Conservation (phyloP, 2,113 vertebrate genomes). For the Capreolus pygargus region DNA sequence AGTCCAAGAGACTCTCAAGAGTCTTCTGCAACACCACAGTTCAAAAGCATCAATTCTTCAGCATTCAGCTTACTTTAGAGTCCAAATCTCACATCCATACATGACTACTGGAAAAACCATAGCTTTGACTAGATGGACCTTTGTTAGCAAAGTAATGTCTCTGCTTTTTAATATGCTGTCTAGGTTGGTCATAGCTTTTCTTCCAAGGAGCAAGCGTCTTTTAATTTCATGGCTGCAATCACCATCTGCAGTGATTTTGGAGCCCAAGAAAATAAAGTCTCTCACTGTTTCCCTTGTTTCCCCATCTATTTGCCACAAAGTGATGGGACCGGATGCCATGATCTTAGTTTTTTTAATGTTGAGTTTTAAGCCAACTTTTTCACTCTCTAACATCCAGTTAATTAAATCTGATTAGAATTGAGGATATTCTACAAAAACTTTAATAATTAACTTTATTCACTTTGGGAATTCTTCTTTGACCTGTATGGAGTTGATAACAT, state of each 20-base stretch:
- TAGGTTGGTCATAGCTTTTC: not conserved
- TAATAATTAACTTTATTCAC: conserved; percentile 25
- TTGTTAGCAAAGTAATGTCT: not conserved
- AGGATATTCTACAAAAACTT: not conserved
- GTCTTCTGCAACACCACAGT: not conserved
- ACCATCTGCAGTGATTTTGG: not conserved
- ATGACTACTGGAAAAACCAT: not conserved
- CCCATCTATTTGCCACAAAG: not conserved
- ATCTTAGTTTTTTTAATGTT: not conserved
- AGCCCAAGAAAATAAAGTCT: not conserved
- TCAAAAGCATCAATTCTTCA: not conserved
- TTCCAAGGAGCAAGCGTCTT: not conserved
- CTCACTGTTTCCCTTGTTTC: not conserved
- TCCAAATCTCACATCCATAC: not conserved
- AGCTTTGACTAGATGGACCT: not conserved
- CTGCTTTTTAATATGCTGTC: not conserved
- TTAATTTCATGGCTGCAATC: not conserved
- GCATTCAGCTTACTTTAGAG: not conserved
- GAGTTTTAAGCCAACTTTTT: not conserved
- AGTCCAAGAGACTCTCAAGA: not conserved
- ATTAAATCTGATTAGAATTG: conserved; percentile 17
- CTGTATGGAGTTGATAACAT: not conserved
- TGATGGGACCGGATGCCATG: not conserved
- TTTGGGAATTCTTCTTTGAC: not conserved
- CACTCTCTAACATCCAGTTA: not conserved